Base-by-base conservation (phyloP, 2,888 invertebrate species). In the Rhimphoctona megacephalus region DNA sequence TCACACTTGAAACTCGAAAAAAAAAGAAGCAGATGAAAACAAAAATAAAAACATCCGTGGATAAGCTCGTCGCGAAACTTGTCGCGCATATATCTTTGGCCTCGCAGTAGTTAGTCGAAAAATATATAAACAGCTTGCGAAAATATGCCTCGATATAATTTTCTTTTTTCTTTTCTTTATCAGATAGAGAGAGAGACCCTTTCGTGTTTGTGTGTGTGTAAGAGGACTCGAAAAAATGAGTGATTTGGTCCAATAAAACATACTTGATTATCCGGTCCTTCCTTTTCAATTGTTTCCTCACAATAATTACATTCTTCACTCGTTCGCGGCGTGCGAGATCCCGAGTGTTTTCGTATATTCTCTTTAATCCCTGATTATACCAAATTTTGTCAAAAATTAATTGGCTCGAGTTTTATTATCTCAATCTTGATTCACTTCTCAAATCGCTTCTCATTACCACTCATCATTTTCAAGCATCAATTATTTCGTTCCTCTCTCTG, bases 191-290 rank as follows among this genome's bases (percentile, higher is more conserved):
- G 49, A 52, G 33, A 66, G 46, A 66, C 52, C 77, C 77, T 61
- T 52, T 54, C n/a, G 36, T 43, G 46, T 70, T 43, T 61, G 30
- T 61, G 61, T 30, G 57, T 57, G 17, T 17, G 61, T 61, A 30
- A 30, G 61, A 61, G 61, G 61, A 61, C 61, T 61, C 61, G 61
- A 72, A 83, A 43, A 83, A 79, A 70, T 49, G 39, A 73, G 52
- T 43, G 64, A 69, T 83, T 77, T 77, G 83, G 70, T 86, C 83
- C 72, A 84, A 87, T 82, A 78, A 86, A 81, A 67, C 73, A 85
- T 77, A 77, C 72, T 78, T 57, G 57, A 67, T 80, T 85, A 80
- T 85, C 74, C 81, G 84, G 46, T 86, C 73, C 67, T 69, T 82
- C 49, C 49, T 74, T 85, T 57, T 30, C 61, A 61, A 76, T 69